These are phyloP conservation scores for Conistra vaccinii DNA, from an alignment of 2,888 invertebrate genomes.

Conservation along the genomic window DNA sequence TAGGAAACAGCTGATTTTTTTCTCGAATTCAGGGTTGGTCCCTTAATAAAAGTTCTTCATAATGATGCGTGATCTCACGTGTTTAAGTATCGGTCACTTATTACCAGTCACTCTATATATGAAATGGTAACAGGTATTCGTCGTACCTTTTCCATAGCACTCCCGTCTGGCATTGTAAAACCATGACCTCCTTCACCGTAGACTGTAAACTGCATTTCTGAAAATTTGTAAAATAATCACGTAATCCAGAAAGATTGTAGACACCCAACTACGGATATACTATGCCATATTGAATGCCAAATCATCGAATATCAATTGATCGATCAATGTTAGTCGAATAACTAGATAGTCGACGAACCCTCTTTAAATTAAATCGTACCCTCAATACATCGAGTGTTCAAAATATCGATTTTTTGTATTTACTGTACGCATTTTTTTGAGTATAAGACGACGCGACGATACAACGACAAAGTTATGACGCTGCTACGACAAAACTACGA, in stretches of 20 bases:
- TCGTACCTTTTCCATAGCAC: slow-evolving; percentile 94
- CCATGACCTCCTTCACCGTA: slow-evolving; percentile 96
- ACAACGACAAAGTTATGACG: neutral
- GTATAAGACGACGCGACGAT: neutral
- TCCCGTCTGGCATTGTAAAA: slow-evolving; percentile 93
- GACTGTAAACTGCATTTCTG: slow-evolving; percentile 91
- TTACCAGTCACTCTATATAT: too few relatives aligned
- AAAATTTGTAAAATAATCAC: slow-evolving; percentile 41
- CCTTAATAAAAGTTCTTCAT: too few relatives aligned
- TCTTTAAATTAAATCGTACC: neutral
- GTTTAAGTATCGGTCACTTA: too few relatives aligned
- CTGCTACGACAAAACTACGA: neutral
- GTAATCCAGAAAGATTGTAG: neutral
- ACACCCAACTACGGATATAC: slow-evolving; percentile 72
- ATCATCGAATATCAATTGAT: neutral
- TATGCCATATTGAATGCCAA: neutral
- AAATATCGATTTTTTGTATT: neutral
- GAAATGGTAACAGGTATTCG: neutral
- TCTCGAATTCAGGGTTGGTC: too few relatives aligned
- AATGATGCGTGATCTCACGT: too few relatives aligned
- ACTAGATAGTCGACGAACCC: neutral
- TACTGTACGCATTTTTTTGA: neutral
- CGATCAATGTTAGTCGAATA: neutral
- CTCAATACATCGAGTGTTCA: neutral
- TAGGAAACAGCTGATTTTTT: too few relatives aligned